Conservation (phyloP, 2,888 invertebrate genomes). For the Ophonus ardosiacus region DNA sequence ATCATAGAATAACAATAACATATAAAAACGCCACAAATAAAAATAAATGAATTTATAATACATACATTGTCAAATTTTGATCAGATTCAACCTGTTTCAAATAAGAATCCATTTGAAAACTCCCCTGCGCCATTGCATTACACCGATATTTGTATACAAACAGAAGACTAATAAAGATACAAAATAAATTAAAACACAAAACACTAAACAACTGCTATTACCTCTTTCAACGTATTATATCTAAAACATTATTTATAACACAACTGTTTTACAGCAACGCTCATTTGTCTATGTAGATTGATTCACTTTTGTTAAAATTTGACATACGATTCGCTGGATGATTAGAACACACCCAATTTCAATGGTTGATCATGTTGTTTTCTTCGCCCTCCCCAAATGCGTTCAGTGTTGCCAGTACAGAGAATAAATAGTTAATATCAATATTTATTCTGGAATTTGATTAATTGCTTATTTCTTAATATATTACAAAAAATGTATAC, state of each 20-base stretch:
- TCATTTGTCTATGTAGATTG: conserved; percentile 20
- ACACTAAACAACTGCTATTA: conserved; percentile 13
- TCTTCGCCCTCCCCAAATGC: neutral
- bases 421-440: neutral
- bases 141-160: conserved; percentile 58
- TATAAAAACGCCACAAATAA: neutral
- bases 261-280: conserved; percentile 12
- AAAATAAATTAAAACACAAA: conserved; percentile 22
- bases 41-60: conserved; percentile 12
- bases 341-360: conserved; percentile 58
- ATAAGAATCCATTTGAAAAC: conserved; percentile 61
- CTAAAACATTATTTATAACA: conserved; percentile 55
- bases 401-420: conserved; percentile 11
- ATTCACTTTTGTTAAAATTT: conserved; percentile 46
- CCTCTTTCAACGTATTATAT: conserved; percentile 33
- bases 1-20: neutral
- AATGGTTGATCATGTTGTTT: conserved; percentile 29
- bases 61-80: neutral
- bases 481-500: too few species aligned
- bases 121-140: conserved; percentile 52
- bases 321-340: conserved; percentile 43
- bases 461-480: too few species aligned
- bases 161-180: conserved; percentile 41
- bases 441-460: too few species aligned
- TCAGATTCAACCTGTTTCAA: conserved; percentile 27